These are phyloP conservation scores for Zingel zingel DNA, from an alignment of 2,113 vertebrate species.

Conservation along the genomic window DNA sequence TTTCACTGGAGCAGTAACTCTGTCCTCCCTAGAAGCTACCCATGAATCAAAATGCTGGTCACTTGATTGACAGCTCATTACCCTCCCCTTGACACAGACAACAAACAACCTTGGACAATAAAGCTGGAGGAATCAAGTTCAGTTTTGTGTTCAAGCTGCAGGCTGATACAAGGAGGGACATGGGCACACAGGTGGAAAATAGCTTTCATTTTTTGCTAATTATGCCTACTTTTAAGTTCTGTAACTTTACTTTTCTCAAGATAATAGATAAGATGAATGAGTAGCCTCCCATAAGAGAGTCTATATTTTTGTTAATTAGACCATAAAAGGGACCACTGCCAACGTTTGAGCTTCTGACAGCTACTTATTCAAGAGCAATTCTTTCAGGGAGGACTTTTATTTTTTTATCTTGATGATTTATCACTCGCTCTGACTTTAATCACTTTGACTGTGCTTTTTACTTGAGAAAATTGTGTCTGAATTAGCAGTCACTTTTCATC, in stretches of 20 bases:
- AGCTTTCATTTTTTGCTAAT: constrained; percentile 17
- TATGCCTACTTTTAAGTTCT: constrained; percentile 25
- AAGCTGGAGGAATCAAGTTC: constrained; percentile 20
- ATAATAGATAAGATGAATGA: constrained; percentile 64
- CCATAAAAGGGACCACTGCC: constrained; percentile 36
- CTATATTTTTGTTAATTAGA: constrained; percentile 48
- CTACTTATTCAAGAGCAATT: constrained; percentile 48
- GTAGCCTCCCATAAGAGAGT: constrained; percentile 26
- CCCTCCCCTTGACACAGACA: constrained; percentile 64
- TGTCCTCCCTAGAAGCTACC: constrained; percentile 48
- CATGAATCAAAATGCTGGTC: constrained; percentile 55
- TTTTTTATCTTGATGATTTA: constrained; percentile 43
- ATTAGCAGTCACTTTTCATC: neutral
- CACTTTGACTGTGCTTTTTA: constrained; percentile 21
- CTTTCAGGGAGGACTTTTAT: neutral
- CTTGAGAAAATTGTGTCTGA: constrained; percentile 17
- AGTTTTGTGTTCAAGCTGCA: constrained; percentile 9
- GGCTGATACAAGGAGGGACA: neutral
- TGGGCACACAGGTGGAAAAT: neutral
- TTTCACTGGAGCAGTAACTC: constrained; percentile 56
- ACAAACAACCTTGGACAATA: constrained; percentile 73
- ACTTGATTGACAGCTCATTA: constrained; percentile 82
- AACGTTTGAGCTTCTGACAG: constrained; percentile 19
- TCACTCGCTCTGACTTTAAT: constrained; percentile 43
- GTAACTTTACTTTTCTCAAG: constrained; percentile 32